A percentile compares a stretch with the other conserved stretches of the same genome.
These are phyloP conservation scores for Neuroterus valhalla DNA, from an alignment of 1,140 invertebrate species.

Conservation along the genomic window DNA sequence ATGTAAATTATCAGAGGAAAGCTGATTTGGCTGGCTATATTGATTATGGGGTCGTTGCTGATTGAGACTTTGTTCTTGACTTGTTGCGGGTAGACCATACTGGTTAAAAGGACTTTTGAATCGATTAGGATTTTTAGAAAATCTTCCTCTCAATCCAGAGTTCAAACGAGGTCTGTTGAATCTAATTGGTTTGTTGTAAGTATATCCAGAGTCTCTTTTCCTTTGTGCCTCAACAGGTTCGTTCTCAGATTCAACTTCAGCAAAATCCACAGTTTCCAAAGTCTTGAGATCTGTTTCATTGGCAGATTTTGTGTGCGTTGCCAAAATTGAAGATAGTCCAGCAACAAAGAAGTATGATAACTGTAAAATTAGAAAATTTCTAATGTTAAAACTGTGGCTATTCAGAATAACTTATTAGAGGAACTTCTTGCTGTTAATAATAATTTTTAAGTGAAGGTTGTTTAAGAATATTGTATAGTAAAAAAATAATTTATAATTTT, in stretches of 20 bases:
- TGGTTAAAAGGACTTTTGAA: slow-evolving; percentile 61
- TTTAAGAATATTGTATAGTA: no score
- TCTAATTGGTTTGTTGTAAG: slow-evolving; percentile 53
- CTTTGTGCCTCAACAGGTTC: slow-evolving; percentile 52
- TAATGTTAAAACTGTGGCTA: slow-evolving; percentile 3
- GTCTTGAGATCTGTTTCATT: slow-evolving; percentile 21
- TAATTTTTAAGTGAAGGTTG: no score
- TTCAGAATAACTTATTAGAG: no score
- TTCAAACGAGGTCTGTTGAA: slow-evolving; percentile 38
- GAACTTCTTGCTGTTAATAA: no score
- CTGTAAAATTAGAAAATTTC: slow-evolving; percentile 34
- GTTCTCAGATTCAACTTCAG: slow-evolving; percentile 32
- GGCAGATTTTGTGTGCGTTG: slow-evolving; percentile 7
- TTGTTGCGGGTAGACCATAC: slow-evolving; percentile 64
- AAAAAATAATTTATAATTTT: no score
- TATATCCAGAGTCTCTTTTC: slow-evolving; percentile 65
- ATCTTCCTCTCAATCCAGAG: slow-evolving; percentile 45
- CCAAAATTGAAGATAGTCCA: slow-evolving; percentile 38
- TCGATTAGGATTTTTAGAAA: slow-evolving; percentile 52
- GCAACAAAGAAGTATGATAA: slow-evolving; percentile 39
- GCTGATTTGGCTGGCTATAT: slow-evolving; percentile 41
- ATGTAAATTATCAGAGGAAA: slow-evolving; percentile 20
- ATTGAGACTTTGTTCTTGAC: slow-evolving; percentile 43
- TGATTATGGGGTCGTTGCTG: slow-evolving; percentile 43
- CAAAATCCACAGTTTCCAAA: slow-evolving; percentile 34